phyloP scores from a whole-genome alignment of 2,797 vertebrate genomes.

The Microhierax caerulescens region DNA sequence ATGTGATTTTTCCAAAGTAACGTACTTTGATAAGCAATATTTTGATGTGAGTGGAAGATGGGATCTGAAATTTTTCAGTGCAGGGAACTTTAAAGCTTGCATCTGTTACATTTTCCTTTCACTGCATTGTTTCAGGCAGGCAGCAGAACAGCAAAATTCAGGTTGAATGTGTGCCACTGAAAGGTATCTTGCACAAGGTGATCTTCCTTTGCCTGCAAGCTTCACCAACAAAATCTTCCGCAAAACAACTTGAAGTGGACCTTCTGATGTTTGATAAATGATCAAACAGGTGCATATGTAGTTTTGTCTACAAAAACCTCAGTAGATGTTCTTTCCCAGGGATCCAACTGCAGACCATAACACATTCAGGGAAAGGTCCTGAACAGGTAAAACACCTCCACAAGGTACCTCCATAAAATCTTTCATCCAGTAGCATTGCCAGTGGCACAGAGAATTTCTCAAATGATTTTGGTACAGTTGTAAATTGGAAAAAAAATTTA shows the following conservation, averaged over 20 bases:
- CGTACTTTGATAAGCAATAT: background rate
- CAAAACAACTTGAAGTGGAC: background rate
- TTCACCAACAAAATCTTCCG: background rate
- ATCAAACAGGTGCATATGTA: background rate
- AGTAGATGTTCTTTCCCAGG: background rate
- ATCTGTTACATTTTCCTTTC: background rate
- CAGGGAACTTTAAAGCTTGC: background rate
- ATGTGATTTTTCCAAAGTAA: background rate
- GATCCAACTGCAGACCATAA: background rate
- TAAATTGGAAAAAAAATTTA: slow-evolving; percentile 20
- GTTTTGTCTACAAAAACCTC: background rate
- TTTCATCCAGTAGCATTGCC: background rate
- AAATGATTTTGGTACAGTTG: background rate
- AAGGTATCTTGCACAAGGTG: background rate
- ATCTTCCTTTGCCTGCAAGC: background rate
- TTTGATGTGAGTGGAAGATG: background rate
- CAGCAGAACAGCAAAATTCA: background rate
- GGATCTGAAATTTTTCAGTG: background rate
- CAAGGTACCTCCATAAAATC: background rate
- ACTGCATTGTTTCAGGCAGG: background rate
- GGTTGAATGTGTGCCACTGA: background rate
- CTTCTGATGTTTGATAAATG: background rate
- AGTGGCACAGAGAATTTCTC: background rate
- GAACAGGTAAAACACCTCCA: background rate
- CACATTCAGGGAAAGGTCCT: background rate